phyloP scores from a whole-genome alignment of 2,888 invertebrate genomes.

The Steromphala cineraria region DNA sequence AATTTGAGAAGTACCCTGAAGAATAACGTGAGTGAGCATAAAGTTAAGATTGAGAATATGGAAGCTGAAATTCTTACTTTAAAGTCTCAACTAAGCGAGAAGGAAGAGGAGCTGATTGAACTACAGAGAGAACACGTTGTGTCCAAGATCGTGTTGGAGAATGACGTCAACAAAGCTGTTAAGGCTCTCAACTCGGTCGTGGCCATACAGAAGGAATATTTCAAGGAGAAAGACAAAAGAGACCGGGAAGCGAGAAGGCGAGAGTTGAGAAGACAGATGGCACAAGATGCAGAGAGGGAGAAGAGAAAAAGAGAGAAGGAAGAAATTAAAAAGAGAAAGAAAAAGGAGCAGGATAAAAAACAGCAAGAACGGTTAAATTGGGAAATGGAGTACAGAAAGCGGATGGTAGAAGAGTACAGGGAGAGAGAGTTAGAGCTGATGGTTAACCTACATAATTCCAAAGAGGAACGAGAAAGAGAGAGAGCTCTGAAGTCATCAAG shows the following conservation, averaged over 20 bases:
- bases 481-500: not conserved
- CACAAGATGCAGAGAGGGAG: slow-evolving; percentile 4
- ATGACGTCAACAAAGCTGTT: not conserved
- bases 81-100: too few relatives aligned
- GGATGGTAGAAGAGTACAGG: not conserved
- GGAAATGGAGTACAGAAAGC: not conserved
- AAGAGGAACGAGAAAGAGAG: not conserved
- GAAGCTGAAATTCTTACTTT: too few relatives aligned
- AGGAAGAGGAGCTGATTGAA: too few relatives aligned
- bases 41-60: too few relatives aligned
- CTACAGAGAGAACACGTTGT: too few relatives aligned
- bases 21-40: too few relatives aligned
- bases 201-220: not conserved
- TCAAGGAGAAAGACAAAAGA: slow-evolving; percentile 20
- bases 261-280: slow-evolving; percentile 11
- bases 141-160: too few relatives aligned
- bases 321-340: slow-evolving; percentile 17
- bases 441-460: not conserved
- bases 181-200: not conserved
- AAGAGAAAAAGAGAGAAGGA: not conserved
- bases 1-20: not conserved
- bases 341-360: not conserved
- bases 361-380: not conserved
- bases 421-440: slow-evolving; percentile 13
- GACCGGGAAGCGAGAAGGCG: slow-evolving; percentile 17